These are phyloP conservation scores for Aphelinus certus DNA, from an alignment of 1,140 invertebrate species.

Conservation along the genomic window DNA sequence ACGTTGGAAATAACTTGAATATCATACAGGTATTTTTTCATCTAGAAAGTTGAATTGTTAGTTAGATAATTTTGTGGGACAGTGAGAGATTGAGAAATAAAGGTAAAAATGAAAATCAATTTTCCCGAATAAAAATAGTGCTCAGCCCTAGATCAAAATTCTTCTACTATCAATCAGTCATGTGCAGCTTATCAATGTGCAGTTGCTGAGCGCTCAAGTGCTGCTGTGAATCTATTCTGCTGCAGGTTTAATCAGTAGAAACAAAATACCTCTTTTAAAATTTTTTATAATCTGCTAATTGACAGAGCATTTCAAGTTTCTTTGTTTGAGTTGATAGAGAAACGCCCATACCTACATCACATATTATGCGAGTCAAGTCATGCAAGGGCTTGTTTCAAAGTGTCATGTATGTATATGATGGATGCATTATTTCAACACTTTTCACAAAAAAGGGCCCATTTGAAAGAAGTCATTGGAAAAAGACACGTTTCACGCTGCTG, in stretches of 20 bases:
- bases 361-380: background rate
- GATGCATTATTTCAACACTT: background rate
- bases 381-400: conserved; percentile 2
- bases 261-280: too few species aligned
- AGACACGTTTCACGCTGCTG: too few species aligned
- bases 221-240: conserved; percentile 30
- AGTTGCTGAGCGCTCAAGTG: conserved; percentile 31
- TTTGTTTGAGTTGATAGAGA: too few species aligned
- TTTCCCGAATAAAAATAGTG: background rate
- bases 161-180: background rate
- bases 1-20: too few species aligned
- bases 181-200: background rate
- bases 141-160: conserved; percentile 14
- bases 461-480: too few species aligned
- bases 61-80: background rate
- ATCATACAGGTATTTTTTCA: too few species aligned
- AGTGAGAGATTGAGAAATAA: background rate
- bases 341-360: too few species aligned
- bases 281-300: too few species aligned
- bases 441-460: background rate
- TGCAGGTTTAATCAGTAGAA: too few species aligned
- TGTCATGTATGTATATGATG: background rate
- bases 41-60: background rate
- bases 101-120: background rate
- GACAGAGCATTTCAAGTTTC: too few species aligned